Conservation (phyloP, 2,797 vertebrate species). For the Gymnothorax javanicus region DNA sequence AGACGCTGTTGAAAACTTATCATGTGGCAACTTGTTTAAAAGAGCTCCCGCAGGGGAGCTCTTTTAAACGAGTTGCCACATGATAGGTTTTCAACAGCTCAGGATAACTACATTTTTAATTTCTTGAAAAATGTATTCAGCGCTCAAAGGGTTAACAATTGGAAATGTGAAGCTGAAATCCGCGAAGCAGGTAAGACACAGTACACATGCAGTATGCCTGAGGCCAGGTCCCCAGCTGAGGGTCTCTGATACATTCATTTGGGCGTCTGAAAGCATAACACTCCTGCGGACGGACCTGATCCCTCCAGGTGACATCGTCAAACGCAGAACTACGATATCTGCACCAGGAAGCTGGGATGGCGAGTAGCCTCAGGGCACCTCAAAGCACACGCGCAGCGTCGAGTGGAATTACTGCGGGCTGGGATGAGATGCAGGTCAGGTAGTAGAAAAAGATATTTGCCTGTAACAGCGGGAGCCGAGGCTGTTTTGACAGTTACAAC, state of each 20-base stretch:
- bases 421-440: not conserved
- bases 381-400: not conserved
- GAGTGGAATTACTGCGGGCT: not conserved
- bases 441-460: slow-evolving; percentile 12
- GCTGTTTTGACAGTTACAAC: not conserved
- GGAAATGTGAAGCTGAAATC: not conserved
- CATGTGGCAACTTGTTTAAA: too few relatives aligned
- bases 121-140: too few relatives aligned
- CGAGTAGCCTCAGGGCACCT: not conserved
- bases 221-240: not conserved
- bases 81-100: too few relatives aligned
- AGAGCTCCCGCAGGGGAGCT: too few relatives aligned
- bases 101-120: too few relatives aligned
- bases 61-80: too few relatives aligned
- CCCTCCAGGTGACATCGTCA: not conserved
- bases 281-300: not conserved
- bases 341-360: not conserved
- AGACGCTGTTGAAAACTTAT: too few relatives aligned
- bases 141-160: too few relatives aligned
- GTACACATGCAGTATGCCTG: not conserved
- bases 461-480: not conserved
- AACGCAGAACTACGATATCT: not conserved
- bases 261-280: not conserved
- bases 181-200: not conserved
- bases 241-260: not conserved